Base-by-base conservation (phyloP, 2,888 invertebrate genomes). In the Agrotis segetum region DNA sequence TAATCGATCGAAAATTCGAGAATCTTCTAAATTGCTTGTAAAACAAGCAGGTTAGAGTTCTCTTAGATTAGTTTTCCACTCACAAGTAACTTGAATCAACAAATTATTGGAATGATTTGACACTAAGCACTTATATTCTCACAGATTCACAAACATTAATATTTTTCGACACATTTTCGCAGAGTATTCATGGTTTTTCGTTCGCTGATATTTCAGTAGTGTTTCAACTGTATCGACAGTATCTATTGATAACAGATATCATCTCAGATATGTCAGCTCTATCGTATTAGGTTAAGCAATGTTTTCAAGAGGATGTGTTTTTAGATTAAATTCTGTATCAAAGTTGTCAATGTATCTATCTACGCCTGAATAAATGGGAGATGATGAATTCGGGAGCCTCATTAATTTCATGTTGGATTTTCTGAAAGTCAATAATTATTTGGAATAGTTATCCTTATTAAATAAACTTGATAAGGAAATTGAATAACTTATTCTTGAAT, bases 41-140 rank as follows among this genome's bases (percentile, higher is more conserved):
- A 9, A 44, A 71, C 86, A 84, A 84, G 72, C 83, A 16, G 59
- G 56, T 62, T 66, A 60, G 79, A 84, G 77, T 59, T 70, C 65
- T 47, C 65, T 62, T 59, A 17, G 17, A 60, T 29, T 53, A n/a
- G 46, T 19, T 55, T 29, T 13, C 69, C 90, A 92, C 91, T 92
- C 91, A 67, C 86, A 89, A 90, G 71, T 88, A 90, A 86, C 89
- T 92, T 92, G 88, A 81, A 65, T 65, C 0, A 82, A 84, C 91
- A 93, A 93, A 88, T 88, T 90, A 88, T 87, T 86, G 87, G 92
- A 93, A 91, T 92, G 90, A 65, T 71, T 64, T n/a, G 24, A 59
- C 55, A 56, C 40, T 49, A 9, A 46, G 44, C 47, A 69, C 40
- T 53, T 11, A 52, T 46, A 50, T 19, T 52, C 0, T 73, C 69